Evolutionary conservation across 2,113 vertebrate genomes (phyloP), one percentile per base, ranked within the genome.

Genomic region (Oncorhynchus tshawytscha): DNA sequence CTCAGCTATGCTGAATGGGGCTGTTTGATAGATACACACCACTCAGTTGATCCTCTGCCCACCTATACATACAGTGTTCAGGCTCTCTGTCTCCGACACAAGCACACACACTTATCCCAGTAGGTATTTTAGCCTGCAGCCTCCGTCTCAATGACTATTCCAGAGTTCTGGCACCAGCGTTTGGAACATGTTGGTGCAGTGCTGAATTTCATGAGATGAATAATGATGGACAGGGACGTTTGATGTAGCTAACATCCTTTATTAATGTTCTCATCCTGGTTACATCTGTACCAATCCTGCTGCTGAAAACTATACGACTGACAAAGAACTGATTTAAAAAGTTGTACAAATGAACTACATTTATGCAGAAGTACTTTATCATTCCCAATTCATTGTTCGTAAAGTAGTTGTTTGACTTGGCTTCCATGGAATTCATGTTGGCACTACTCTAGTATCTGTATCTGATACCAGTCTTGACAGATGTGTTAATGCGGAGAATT

Each of bases 101-200:
- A 49, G 22, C n/a, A 27, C 64, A 59, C 39, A 27, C 72, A 62
- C 67, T 74, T 16, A 76, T 77, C 79, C 75, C 22, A 45, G 20
- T 45, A 78, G 25, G 78, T 73, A 59, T 86, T 72, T 84, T 79
- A 81, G 85, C 84, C 86, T 88, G 76, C 81, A 84, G 86, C 82
- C 31, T 79, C 0, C 31, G 70, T 22, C 72, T 64, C 73, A 80
- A 71, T 71, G 67, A 74, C 48, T 64, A 18, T 75, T 77, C 80
- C 39, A 82, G 77, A 79, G 78, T 83, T 81, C 78, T 89, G 86
- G 87, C 85, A 87, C 54, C 16, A 68, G 66, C 31, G 59, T 72
- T 79, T 84, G 67, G 67, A 84, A 84, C 88, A 88, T 89, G 86
- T 90, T 70, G 75, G 74, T 78, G 81, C 85, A 88, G 65, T 72